These are phyloP conservation scores for Corydoras maculifer DNA, from an alignment of 2,113 vertebrate genomes.

Conservation along the genomic window DNA sequence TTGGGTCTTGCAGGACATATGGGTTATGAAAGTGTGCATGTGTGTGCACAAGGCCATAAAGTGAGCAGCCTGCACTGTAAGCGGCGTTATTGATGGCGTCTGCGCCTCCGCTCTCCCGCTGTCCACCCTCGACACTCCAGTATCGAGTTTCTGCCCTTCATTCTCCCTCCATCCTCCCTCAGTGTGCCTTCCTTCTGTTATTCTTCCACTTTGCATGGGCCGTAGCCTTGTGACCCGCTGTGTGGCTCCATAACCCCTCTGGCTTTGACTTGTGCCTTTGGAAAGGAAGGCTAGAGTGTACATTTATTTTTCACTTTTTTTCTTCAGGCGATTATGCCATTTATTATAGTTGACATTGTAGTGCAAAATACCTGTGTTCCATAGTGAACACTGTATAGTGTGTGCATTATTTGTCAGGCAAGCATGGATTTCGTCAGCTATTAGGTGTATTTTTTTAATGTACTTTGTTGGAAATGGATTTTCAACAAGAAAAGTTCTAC, in stretches of 20 bases:
- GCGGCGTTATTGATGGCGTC: slow-evolving; percentile 62
- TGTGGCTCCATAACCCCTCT: slow-evolving; percentile 62
- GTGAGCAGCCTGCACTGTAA: slow-evolving; percentile 22
- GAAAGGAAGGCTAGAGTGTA: background rate
- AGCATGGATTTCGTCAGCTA: too few relatives aligned
- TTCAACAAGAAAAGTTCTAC: too few relatives aligned
- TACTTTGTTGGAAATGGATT: too few relatives aligned
- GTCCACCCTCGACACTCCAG: slow-evolving; percentile 74
- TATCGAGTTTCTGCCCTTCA: slow-evolving; percentile 73
- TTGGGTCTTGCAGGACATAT: background rate
- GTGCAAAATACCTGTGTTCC: too few relatives aligned
- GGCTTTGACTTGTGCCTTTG: slow-evolving; percentile 22
- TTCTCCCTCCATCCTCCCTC: slow-evolving; percentile 14
- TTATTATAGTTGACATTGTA: too few relatives aligned
- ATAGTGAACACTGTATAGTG: too few relatives aligned
- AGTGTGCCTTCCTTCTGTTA: slow-evolving; percentile 61
- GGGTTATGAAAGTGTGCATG: slow-evolving; percentile 12
- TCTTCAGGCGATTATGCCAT: too few relatives aligned
- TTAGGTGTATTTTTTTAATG: too few relatives aligned
- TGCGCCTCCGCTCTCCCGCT: slow-evolving; percentile 67
- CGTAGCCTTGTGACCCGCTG: slow-evolving; percentile 73
- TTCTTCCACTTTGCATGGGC: slow-evolving; percentile 82
- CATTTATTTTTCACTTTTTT: too few relatives aligned
- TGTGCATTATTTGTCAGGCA: too few relatives aligned
- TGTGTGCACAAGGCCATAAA: slow-evolving; percentile 26